These are phyloP conservation scores for Diceros bicornis DNA, from an alignment of 2,797 vertebrate species.

Conservation along the genomic window DNA sequence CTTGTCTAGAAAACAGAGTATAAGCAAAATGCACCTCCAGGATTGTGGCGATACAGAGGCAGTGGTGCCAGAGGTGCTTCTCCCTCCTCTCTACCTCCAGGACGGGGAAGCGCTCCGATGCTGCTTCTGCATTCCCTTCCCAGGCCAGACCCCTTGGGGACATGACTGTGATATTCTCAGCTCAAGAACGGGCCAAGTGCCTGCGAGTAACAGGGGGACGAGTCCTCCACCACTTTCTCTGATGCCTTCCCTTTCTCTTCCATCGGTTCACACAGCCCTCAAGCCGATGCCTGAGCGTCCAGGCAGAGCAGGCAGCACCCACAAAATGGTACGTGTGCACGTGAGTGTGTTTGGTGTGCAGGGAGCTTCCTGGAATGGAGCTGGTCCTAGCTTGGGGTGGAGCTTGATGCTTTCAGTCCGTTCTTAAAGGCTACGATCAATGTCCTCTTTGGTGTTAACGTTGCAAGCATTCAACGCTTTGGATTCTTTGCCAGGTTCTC, in stretches of 20 bases:
- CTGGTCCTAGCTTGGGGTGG: background rate
- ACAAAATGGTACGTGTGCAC: background rate
- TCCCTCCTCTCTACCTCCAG: background rate
- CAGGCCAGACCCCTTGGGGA: background rate
- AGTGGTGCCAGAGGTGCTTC: background rate
- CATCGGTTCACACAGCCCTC: background rate
- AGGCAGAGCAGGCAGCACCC: background rate
- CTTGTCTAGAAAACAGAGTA: slow-evolving; percentile 2
- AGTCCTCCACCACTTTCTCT: background rate
- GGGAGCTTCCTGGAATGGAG: background rate
- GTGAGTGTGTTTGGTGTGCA: background rate
- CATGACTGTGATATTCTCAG: background rate
- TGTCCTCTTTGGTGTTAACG: background rate
- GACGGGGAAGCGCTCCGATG: background rate
- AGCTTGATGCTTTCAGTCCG: background rate
- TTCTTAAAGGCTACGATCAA: background rate
- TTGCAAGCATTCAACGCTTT: background rate
- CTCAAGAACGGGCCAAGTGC: background rate
- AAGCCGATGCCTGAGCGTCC: background rate
- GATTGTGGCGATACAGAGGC: background rate
- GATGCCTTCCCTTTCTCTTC: background rate
- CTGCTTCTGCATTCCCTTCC: background rate
- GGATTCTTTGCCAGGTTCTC: background rate
- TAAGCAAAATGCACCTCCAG: background rate
- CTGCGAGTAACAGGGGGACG: background rate